Conservation (phyloP, 2,113 vertebrate species). For the Carollia perspicillata region DNA sequence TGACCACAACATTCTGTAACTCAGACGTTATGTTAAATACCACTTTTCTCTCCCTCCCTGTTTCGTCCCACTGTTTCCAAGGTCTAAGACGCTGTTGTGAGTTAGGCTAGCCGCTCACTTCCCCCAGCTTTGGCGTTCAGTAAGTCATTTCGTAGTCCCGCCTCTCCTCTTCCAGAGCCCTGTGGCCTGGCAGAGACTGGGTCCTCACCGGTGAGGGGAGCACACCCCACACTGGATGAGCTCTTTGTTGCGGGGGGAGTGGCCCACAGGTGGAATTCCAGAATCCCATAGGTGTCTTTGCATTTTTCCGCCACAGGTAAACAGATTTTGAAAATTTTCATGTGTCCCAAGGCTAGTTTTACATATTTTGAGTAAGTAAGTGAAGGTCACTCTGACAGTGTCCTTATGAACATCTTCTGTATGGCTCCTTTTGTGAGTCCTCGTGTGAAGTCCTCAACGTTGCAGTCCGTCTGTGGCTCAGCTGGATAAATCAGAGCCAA, state of each 20-base stretch:
- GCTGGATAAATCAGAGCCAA: not conserved
- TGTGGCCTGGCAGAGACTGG: not conserved
- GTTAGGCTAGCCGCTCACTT: not conserved
- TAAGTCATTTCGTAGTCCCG: not conserved
- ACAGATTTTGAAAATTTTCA: not conserved
- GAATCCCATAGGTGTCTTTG: not conserved
- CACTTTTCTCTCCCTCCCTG: not conserved
- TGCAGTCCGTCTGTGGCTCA: not conserved
- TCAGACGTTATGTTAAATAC: fast-evolving
- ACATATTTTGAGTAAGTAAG: not conserved
- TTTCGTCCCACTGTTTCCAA: not conserved
- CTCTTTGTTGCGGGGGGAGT: not conserved
- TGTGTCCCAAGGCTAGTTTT: not conserved
- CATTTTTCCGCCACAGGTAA: not conserved
- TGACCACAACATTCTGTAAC: not conserved
- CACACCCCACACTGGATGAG: fast-evolving
- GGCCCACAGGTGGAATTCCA: not conserved
- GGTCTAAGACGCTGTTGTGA: not conserved
- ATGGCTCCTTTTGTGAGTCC: not conserved
- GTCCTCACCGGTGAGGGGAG: not conserved
- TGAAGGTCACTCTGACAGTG: not conserved
- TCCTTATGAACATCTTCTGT: not conserved
- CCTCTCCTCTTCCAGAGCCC: no score
- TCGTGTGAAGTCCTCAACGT: not conserved
- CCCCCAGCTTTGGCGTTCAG: not conserved